These are phyloP conservation scores for Cyprinus carpio DNA, from an alignment of 2,113 vertebrate species.

Conservation along the genomic window DNA sequence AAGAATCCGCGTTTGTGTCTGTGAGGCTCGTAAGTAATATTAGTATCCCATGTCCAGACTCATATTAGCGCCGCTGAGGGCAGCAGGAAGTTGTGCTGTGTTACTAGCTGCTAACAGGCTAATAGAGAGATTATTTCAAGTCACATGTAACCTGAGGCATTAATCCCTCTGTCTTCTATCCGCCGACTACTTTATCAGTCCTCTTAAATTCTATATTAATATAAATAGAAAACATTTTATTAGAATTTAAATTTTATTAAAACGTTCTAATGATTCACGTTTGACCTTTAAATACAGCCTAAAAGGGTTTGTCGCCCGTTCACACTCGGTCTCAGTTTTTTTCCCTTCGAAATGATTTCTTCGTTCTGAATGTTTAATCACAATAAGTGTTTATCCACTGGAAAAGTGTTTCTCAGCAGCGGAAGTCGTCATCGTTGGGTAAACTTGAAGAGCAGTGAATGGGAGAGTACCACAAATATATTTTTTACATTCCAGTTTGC, in stretches of 20 bases:
- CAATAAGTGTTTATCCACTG: background rate
- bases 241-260: background rate
- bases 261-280: background rate
- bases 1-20: background rate
- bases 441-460: no score
- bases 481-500: no score
- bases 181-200: background rate
- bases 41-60: background rate
- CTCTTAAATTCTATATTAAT: background rate
- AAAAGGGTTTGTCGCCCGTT: background rate
- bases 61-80: background rate
- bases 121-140: constrained; percentile 1
- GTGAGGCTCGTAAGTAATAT: background rate
- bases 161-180: background rate
- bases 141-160: constrained; percentile 18
- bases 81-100: background rate
- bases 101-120: constrained; percentile 37
- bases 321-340: background rate
- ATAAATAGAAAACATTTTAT: background rate
- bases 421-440: no score
- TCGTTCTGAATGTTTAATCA: background rate
- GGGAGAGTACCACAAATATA: no score
- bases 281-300: background rate
- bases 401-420: background rate
- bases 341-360: background rate